phyloP scores from a whole-genome alignment of 1,140 invertebrate genomes.

The Drosophila guanche region DNA sequence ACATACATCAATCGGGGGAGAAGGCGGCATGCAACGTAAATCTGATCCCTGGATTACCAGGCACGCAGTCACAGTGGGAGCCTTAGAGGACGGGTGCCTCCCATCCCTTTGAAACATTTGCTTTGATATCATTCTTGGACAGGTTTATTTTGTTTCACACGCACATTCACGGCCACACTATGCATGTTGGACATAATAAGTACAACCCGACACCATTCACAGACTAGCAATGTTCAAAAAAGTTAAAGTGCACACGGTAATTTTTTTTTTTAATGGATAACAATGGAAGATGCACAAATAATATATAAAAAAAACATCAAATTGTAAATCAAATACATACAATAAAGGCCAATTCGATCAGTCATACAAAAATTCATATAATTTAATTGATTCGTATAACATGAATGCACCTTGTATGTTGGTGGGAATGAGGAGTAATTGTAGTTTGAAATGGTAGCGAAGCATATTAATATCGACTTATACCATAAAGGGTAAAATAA shows the following conservation, averaged over 20 bases:
- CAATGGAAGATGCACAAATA: constrained; percentile 21
- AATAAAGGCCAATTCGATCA: constrained; percentile 3
- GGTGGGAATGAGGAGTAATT: constrained; percentile 30
- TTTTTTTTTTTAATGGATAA: constrained; percentile 13
- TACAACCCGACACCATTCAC: constrained; percentile 4
- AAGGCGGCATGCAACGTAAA: no score
- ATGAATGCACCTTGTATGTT: constrained; percentile 10
- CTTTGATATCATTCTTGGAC: neutral
- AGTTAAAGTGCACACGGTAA: constrained; percentile 21
- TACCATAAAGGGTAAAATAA: constrained; percentile 46
- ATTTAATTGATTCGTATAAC: constrained; percentile 10
- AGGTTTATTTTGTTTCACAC: constrained; percentile 9
- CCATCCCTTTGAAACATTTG: no score
- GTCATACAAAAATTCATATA: neutral
- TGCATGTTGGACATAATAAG: constrained; percentile 1
- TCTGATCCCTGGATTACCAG: no score
- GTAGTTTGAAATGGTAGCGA: constrained; percentile 51
- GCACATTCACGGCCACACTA: neutral
- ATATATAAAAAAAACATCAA: constrained; percentile 12
- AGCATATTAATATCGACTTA: constrained; percentile 54
- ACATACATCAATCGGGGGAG: constrained; percentile 8
- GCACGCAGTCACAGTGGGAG: no score
- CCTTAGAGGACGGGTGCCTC: no score
- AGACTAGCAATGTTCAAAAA: constrained; percentile 4
- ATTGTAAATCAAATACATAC: constrained; percentile 18